phyloP scores from a whole-genome alignment of 2,797 vertebrate genomes.

The Eleutherodactylus coqui region DNA sequence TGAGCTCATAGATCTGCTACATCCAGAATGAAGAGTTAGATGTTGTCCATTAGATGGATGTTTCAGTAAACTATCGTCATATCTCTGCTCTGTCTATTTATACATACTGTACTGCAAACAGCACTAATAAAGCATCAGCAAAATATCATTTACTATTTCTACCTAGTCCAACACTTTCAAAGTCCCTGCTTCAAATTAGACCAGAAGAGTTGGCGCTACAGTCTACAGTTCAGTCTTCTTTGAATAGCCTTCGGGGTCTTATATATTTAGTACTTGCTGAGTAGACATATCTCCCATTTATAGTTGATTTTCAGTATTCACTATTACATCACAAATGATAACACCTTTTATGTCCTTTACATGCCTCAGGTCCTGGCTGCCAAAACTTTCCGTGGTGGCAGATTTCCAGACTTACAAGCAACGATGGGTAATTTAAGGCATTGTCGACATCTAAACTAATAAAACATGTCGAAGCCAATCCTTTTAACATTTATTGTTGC shows the following conservation, averaged over 20 bases:
- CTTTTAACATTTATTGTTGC: slow-evolving; percentile 9
- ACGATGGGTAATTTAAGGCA: slow-evolving; percentile 9
- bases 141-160: slow-evolving; percentile 2
- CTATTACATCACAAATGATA: neutral
- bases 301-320: slow-evolving; percentile 22
- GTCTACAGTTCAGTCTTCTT: slow-evolving; percentile 17
- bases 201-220: neutral
- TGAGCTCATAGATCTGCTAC: no score
- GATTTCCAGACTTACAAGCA: neutral
- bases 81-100: neutral
- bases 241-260: slow-evolving; percentile 38
- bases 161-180: neutral
- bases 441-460: slow-evolving; percentile 25
- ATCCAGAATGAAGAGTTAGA: no score
- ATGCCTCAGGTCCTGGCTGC: neutral
- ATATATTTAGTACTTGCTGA: slow-evolving; percentile 40
- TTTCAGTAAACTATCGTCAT: neutral
- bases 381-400: slow-evolving; percentile 17
- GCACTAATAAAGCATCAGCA: neutral
- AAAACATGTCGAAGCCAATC: neutral
- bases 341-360: slow-evolving; percentile 15
- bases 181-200: neutral
- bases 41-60: no score
- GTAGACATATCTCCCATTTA: slow-evolving; percentile 23
- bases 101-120: neutral